phyloP scores from a whole-genome alignment of 2,888 invertebrate genomes.

The Ormyrus labotus region DNA sequence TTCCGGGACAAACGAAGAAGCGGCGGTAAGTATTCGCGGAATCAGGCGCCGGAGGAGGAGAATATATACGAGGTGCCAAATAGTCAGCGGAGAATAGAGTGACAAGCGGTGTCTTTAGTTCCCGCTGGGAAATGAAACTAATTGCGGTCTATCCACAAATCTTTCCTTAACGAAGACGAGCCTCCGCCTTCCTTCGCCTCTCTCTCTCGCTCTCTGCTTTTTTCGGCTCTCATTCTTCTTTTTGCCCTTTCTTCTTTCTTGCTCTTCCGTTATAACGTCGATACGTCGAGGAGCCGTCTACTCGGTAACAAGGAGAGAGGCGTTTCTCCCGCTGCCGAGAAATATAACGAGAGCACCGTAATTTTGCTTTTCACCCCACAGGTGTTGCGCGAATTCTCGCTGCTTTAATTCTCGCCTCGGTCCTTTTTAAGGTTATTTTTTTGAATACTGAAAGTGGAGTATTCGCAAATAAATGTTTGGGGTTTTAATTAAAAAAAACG shows the following conservation, averaged over 20 bases:
- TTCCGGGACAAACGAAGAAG: constrained; percentile 52
- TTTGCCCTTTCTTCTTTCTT: constrained; percentile 23
- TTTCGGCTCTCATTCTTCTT: constrained; percentile 31
- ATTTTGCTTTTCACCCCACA: constrained; percentile 21
- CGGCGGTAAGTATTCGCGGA: not conserved
- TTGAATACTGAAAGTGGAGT: no score
- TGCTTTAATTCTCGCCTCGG: constrained; percentile 2
- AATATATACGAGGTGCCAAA: not conserved
- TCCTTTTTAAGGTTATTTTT: no score
- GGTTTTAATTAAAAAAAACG: no score
- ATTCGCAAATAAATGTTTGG: no score
- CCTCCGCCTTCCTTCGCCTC: constrained; percentile 23
- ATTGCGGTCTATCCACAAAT: constrained; percentile 65
- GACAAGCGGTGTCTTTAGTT: constrained; percentile 54
- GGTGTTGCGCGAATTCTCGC: constrained; percentile 26
- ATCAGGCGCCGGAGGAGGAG: constrained; percentile 22
- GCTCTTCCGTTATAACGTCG: constrained; percentile 33
- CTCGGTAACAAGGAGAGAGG: constrained; percentile 42
- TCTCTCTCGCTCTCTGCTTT: constrained; percentile 25
- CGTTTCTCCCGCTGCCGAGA: constrained; percentile 31
- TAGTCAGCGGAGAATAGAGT: constrained; percentile 37
- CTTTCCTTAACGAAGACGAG: constrained; percentile 63
- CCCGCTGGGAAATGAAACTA: constrained; percentile 67
- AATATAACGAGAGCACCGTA: constrained; percentile 63
- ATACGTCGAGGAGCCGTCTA: constrained; percentile 46